These are phyloP conservation scores for Pygocentrus nattereri DNA, from an alignment of 2,797 vertebrate genomes.

Conservation along the genomic window DNA sequence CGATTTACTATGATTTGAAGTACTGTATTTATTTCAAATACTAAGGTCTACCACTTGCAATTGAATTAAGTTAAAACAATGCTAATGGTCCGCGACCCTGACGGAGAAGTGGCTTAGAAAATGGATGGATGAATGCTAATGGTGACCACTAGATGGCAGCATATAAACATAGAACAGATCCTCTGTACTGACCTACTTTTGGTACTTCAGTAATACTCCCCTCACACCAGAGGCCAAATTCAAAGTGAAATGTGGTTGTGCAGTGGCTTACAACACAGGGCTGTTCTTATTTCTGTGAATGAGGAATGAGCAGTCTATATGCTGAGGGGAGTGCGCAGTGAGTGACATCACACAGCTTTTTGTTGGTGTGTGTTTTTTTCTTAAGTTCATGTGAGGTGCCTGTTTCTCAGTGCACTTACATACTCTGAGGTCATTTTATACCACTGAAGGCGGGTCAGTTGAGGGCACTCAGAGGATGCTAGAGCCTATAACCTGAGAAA, in stretches of 20 bases:
- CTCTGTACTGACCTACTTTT: constrained; percentile 41
- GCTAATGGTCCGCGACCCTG: too few species aligned
- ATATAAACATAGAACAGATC: background rate
- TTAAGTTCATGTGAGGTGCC: constrained; percentile 34
- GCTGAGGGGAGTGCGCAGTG: background rate
- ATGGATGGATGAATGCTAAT: too few species aligned
- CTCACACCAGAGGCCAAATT: background rate
- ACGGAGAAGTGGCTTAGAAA: too few species aligned
- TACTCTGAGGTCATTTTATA: background rate
- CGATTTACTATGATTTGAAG: background rate
- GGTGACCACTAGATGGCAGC: constrained; percentile 50
- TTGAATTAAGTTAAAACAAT: background rate
- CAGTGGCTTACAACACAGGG: background rate
- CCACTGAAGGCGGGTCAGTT: background rate
- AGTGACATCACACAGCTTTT: background rate
- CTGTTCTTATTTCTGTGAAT: background rate
- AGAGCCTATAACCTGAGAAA: background rate
- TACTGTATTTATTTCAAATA: background rate
- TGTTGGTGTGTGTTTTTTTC: background rate
- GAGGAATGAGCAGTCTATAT: background rate
- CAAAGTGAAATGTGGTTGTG: background rate
- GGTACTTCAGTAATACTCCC: constrained; percentile 3
- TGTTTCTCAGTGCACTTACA: background rate
- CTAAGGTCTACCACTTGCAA: background rate
- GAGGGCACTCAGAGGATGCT: background rate